Base-by-base conservation (phyloP, 2,113 vertebrate species). In the Chascanopsetta lugubris region DNA sequence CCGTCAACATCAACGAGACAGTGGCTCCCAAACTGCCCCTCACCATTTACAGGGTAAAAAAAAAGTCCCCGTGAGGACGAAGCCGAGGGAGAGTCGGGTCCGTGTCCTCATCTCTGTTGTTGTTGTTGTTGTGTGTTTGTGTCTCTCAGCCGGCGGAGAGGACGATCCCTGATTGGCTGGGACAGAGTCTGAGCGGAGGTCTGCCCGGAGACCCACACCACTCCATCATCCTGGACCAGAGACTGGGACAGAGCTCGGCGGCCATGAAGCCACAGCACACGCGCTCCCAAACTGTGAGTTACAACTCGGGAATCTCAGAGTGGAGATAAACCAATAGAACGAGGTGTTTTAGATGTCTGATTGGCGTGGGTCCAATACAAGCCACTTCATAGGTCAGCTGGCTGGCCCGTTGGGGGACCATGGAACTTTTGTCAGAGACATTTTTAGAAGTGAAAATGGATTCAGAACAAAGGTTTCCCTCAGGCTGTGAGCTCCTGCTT, bases 131-230 rank as follows among this genome's bases (percentile, higher is more conserved):
- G 61, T 66, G 8, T 66, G 4, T 61, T 5, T 66, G 18, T n/a
- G n/a, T n/a, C n/a, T n/a, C n/a, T n/a, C 54, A 92, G 91, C 82
- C 83, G 2, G 8, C 43, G 36, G 91, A 92, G 42, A 75, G 84
- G 38, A 61, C 77, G 47, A 20, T 82, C 29, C 48, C 94, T 11
- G 89, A 92, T 13, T 94, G 94, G 93, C 65, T 79, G 54, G 89
- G 91, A 0, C 90, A 92, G 84, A 93, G 93, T 70, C 92, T 94
- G 72, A 95, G 94, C 48, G 94, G 94, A 2, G 94, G 95, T 47
- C 90, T 98, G 60, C 97, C 97, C 0, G 97, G 97, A 70, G 95
- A 97, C 82, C 90, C 93, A 4, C 95, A 95, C 77, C 96, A 96
- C 92, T 94, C 94, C 13, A 91, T 92, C 0, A 88, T 93, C 0